These are phyloP conservation scores for Scleropages formosus DNA, from an alignment of 2,797 vertebrate species.

Conservation along the genomic window DNA sequence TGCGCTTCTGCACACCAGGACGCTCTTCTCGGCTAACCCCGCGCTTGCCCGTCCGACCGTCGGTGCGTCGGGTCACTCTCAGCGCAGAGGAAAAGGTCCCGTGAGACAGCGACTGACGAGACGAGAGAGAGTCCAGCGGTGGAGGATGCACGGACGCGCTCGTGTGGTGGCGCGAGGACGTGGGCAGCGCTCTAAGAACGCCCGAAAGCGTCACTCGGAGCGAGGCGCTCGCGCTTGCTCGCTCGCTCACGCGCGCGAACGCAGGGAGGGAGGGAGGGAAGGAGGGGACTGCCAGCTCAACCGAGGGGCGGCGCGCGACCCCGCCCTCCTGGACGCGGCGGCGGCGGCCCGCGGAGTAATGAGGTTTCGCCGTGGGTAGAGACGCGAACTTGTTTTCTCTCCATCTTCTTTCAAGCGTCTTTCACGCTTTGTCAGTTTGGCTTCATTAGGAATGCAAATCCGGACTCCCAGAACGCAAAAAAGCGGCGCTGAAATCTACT, in stretches of 20 bases:
- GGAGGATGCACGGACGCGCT: slow-evolving; percentile 18
- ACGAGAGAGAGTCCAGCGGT: neutral
- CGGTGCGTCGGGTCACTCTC: too few relatives aligned
- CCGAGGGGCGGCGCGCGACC: slow-evolving; percentile 36
- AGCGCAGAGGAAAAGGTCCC: neutral
- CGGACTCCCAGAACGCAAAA: slow-evolving; percentile 42
- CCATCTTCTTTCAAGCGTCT: slow-evolving; percentile 63
- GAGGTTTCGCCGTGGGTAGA: slow-evolving; percentile 63
- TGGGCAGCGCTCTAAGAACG: slow-evolving; percentile 16
- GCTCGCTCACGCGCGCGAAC: too few relatives aligned
- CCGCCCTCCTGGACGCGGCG: slow-evolving; percentile 49
- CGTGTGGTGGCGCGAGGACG: slow-evolving; percentile 21
- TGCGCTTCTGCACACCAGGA: neutral
- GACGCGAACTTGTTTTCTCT: slow-evolving; percentile 66
- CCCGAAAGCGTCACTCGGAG: slow-evolving; percentile 34
- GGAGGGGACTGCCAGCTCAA: slow-evolving; percentile 49
- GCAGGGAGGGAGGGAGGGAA: slow-evolving; percentile 31
- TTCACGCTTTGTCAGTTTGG: slow-evolving; percentile 73
- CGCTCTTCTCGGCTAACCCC: slow-evolving; percentile 23
- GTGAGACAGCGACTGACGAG: neutral
- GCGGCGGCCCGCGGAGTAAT: slow-evolving; percentile 70
- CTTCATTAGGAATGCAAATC: slow-evolving; percentile 66
- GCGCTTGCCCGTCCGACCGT: too few relatives aligned
- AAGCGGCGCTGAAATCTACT: neutral
- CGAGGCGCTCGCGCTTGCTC: neutral